phyloP scores from a whole-genome alignment of 2,888 invertebrate genomes.

The Cyclophora albipunctata region DNA sequence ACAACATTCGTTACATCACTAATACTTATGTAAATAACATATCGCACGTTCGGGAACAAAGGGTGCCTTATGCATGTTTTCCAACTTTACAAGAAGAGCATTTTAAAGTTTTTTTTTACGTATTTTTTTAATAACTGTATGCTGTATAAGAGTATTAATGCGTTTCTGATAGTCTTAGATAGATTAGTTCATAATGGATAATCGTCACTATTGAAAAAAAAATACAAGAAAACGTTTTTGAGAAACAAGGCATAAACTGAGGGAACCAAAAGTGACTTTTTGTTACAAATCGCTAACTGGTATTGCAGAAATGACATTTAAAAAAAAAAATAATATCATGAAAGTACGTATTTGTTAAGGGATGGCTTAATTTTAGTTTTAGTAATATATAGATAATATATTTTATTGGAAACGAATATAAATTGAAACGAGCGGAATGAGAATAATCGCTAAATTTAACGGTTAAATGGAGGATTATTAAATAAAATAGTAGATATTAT shows the following conservation, averaged over 20 bases:
- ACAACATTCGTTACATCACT: no score
- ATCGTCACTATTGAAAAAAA: not conserved
- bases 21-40: no score
- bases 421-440: no score
- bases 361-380: no score
- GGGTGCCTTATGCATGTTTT: constrained; percentile 1
- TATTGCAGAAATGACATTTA: not conserved
- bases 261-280: not conserved
- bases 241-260: constrained; percentile 1
- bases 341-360: no score
- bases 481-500: no score
- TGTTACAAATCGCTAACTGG: not conserved
- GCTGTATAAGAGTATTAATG: not conserved
- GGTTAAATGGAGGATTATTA: no score
- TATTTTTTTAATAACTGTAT: not conserved
- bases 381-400: no score
- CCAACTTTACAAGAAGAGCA: constrained; percentile 1
- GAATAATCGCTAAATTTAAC: no score
- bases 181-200: not conserved
- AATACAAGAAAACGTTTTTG: not conserved
- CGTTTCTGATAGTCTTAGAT: not conserved
- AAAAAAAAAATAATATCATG: no score
- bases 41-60: constrained; percentile 1
- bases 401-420: no score
- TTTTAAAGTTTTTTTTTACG: not conserved